phyloP scores from a whole-genome alignment of 2,113 vertebrate genomes.

The Sterrhoptilus dennistouni region DNA sequence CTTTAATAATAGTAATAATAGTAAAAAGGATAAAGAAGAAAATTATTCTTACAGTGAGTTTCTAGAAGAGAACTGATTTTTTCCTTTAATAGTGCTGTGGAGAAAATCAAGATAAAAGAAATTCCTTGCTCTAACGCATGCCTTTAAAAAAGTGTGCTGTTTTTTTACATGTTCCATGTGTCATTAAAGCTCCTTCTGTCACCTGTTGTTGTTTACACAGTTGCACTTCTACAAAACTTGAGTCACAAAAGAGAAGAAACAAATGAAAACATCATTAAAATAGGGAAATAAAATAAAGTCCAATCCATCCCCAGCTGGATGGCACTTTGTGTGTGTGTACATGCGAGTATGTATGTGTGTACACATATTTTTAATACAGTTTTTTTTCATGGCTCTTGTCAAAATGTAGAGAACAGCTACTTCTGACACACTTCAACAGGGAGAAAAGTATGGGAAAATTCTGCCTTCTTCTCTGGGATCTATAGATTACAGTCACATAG shows the following conservation, averaged over 20 bases:
- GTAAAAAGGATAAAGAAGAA: background rate
- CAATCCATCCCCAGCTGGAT: background rate
- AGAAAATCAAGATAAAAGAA: background rate
- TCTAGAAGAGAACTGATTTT: background rate
- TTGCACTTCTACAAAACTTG: background rate
- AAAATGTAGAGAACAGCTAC: background rate
- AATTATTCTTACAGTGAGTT: background rate
- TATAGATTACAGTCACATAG: background rate
- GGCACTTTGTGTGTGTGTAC: fast-evolving
- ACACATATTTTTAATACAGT: background rate
- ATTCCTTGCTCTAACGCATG: background rate
- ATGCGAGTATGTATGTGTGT: no score
- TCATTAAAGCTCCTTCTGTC: background rate
- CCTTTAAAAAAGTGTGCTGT: background rate
- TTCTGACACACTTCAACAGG: background rate
- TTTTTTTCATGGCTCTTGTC: background rate
- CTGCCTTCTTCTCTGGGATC: background rate
- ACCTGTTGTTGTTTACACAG: background rate
- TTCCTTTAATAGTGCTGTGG: background rate
- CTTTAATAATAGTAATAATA: background rate
- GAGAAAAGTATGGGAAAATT: background rate
- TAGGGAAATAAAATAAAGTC: background rate
- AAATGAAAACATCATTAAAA: background rate
- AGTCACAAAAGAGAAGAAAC: background rate
- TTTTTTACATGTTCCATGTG: background rate